These are phyloP conservation scores for Apolygus lucorum DNA, from an alignment of 1,140 invertebrate genomes.

Conservation along the genomic window DNA sequence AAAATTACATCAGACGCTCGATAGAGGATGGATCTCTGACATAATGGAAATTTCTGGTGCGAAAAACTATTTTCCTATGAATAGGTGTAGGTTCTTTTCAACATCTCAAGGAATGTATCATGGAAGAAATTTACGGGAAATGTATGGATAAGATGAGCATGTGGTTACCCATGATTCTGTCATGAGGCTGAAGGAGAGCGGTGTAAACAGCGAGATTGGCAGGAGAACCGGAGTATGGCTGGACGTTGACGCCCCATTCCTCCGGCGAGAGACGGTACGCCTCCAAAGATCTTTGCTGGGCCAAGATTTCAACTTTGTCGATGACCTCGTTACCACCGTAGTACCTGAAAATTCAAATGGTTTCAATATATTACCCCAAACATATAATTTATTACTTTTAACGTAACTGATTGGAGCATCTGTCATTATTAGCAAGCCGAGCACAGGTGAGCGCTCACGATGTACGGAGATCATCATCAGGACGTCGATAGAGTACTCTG, in stretches of 20 bases:
- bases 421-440: too few relatives aligned
- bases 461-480: too few relatives aligned
- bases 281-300: slow-evolving; percentile 77
- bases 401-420: too few relatives aligned
- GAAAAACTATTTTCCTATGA: too few relatives aligned
- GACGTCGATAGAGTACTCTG: too few relatives aligned
- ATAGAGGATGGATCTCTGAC: too few relatives aligned
- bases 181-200: slow-evolving; percentile 80
- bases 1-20: too few relatives aligned
- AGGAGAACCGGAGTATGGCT: slow-evolving; percentile 93
- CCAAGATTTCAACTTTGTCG: slow-evolving; percentile 84
- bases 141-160: not conserved
- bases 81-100: too few relatives aligned
- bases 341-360: slow-evolving; percentile 56
- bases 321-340: slow-evolving; percentile 97
- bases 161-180: slow-evolving; percentile 82
- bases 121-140: slow-evolving; percentile 13
- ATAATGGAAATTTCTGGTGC: too few relatives aligned
- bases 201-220: slow-evolving; percentile 96
- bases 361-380: slow-evolving; percentile 17
- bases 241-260: slow-evolving; percentile 97
- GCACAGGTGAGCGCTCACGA: too few relatives aligned
- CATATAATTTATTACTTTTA: too few relatives aligned
- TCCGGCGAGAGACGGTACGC: slow-evolving; percentile 72
- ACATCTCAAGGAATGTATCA: too few relatives aligned